phyloP scores from a whole-genome alignment of 2,888 invertebrate species.

The Abrostola triplasia region DNA sequence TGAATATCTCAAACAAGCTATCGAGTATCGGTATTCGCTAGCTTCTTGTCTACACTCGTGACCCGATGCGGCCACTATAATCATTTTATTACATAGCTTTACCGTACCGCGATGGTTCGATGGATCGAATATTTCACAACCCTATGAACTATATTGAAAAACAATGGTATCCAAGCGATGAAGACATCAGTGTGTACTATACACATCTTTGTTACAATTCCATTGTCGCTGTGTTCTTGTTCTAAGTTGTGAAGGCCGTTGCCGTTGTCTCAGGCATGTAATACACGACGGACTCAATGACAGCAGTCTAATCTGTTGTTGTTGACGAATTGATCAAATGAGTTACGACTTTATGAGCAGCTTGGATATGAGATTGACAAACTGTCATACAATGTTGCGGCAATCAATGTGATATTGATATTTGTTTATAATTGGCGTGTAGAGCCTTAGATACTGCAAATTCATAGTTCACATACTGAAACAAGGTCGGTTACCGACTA shows the following conservation, averaged over 20 bases:
- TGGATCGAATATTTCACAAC: slow-evolving; percentile 33
- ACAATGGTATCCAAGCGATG: slow-evolving; percentile 44
- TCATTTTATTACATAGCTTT: slow-evolving; percentile 45
- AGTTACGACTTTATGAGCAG: slow-evolving; percentile 17
- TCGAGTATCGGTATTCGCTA: slow-evolving; percentile 9
- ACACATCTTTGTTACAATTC: slow-evolving; percentile 55
- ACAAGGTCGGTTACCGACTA: neutral
- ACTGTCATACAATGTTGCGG: slow-evolving; percentile 21
- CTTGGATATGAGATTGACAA: slow-evolving; percentile 26
- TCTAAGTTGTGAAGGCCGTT: slow-evolving; percentile 54
- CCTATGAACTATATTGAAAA: slow-evolving; percentile 20
- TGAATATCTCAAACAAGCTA: slow-evolving; percentile 23
- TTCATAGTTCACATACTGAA: neutral
- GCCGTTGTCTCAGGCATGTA: slow-evolving; percentile 34
- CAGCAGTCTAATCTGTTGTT: slow-evolving; percentile 32
- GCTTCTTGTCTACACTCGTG: slow-evolving; percentile 43
- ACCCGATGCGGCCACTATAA: slow-evolving; percentile 51
- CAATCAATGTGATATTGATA: slow-evolving; percentile 18
- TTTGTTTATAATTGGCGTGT: slow-evolving; percentile 14
- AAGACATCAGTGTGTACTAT: slow-evolving; percentile 54
- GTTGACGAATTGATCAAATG: slow-evolving; percentile 42
- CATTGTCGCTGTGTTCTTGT: slow-evolving; percentile 52
- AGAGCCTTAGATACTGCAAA: neutral
- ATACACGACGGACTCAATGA: slow-evolving; percentile 45
- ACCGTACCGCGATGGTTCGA: slow-evolving; percentile 36